Base-by-base conservation (phyloP, 2,888 invertebrate genomes). In the Drosophila mercatorum region DNA sequence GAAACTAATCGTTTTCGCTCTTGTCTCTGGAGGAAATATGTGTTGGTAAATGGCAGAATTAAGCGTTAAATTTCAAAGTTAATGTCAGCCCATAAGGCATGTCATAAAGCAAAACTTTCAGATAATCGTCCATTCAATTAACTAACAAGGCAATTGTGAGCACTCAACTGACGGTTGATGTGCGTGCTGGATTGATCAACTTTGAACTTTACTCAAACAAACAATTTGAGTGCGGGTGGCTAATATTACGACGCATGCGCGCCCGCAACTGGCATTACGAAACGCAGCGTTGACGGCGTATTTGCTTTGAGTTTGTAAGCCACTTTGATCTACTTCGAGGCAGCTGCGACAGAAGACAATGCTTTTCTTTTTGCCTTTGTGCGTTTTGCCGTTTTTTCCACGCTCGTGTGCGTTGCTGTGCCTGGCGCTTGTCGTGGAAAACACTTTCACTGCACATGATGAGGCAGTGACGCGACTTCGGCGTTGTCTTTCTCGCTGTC, bases 401-500 rank as follows among this genome's bases (percentile, higher is more conserved):
- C 90, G 83, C 81, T 70, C 70, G 72, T 75, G 81, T 89, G 90
- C 84, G 72, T 78, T 73, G 79, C 66, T 76, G 72, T 75, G 73
- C 76, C 72, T 87, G 70, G 69, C 69, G 76, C 79, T 84, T 78
- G 84, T 81, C 81, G 83, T 90, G 91, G 91, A 91, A 91, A 91
- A 92, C 92, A 91, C 91, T 91, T 91, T 91, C 91, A 92, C 91
- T 92, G 85, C 80, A 78, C 72, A 80, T 84, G 76, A 82, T 69
- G 78, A 85, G 90, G 80, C 86, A 90, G 84, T 91, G 90, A 86
- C 91, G 89, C 77, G 88, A 65, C 68, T 67, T 70, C 63, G 69
- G 49, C 67, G 67, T 53, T 66, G 56, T 28, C 53, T 36, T 57
- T 57, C 55, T 55, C 66, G 65, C 58, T 61, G 71, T 66, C 57